Conservation (phyloP, 2,888 invertebrate species). For the Athalia rosae region DNA sequence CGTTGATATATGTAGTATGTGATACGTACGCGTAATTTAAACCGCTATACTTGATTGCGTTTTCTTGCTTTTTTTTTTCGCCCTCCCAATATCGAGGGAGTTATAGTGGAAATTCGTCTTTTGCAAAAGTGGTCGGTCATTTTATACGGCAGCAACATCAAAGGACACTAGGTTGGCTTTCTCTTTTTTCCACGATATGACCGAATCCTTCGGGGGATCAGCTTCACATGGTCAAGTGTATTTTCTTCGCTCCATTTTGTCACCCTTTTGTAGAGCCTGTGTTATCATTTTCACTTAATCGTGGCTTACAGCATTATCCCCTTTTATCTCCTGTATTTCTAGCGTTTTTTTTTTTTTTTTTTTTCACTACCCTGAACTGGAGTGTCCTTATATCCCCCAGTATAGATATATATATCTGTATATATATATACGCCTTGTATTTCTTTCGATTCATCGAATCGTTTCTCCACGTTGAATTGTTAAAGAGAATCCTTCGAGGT, state of each 20-base stretch:
- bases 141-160: too few species aligned
- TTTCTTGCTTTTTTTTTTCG: background rate
- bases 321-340: conserved; percentile 14
- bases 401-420: background rate
- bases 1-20: background rate
- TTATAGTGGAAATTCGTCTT: too few species aligned
- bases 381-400: background rate
- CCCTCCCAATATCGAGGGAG: too few species aligned
- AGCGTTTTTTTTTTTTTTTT: too few species aligned
- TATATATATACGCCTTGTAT: background rate
- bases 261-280: background rate
- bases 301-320: conserved; percentile 8
- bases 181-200: too few species aligned
- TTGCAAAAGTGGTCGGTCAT: too few species aligned
- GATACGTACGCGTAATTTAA: too few species aligned
- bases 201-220: background rate
- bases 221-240: background rate
- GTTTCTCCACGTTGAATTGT: conserved; percentile 28
- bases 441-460: conserved; percentile 22
- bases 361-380: too few species aligned
- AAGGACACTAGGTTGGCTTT: too few species aligned
- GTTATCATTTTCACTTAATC: conserved; percentile 36
- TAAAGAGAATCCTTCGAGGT: conserved; percentile 9
- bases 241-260: conserved; percentile 12
- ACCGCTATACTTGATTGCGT: background rate